Evolutionary conservation across 2,113 vertebrate genomes (phyloP), one percentile per base, ranked within the genome.

Genomic region (Pygoscelis adeliae): DNA sequence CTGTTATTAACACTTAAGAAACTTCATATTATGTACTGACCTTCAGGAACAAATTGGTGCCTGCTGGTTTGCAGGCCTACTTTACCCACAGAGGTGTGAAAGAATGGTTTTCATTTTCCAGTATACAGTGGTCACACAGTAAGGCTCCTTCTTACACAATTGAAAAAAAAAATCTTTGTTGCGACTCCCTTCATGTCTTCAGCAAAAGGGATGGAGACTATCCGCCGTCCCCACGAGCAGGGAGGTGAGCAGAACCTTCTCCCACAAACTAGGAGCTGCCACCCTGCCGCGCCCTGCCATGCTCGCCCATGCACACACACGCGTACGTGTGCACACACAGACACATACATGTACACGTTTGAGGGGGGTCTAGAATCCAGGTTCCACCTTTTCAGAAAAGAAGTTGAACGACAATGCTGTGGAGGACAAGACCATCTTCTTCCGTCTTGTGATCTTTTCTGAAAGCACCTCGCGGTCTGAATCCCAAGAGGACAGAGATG

Each of bases 51-150:
- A 87, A 82, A 82, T 27, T 7, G 36, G 32, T 59, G 80, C 50
- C 73, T 87, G 59, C 26, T 76, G 71, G 20, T 72, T 25, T 65
- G 67, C 76, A 87, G 49, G 26, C 26, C 59, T 52, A 15, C 36
- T 78, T 76, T 72, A 59, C 32, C 36, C 47, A n/a, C 38, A 80
- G 44, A 92, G n/a, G 40, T 80, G 53, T 80, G 87, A 90, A 90
- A 62, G 42, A 88, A 82, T 3, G 6, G 62, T 63, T 72, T 88
- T 80, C 34, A 49, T 90, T 92, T 86, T 88, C 79, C 83, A 63
- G 50, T 6, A 59, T 70, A 80, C 52, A 83, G 65, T 29, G 61
- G 23, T 29, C 70, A 88, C 47, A 59, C 44, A 71, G 17, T 58
- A 66, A 85, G 16, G 22, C 29, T 88, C 46, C 15, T 80, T 77